Percentiles rank a stretch among this genome's conserved stretches.
phyloP scores from a whole-genome alignment of 2,888 invertebrate species.

The Eutolmus rufibarbis region DNA sequence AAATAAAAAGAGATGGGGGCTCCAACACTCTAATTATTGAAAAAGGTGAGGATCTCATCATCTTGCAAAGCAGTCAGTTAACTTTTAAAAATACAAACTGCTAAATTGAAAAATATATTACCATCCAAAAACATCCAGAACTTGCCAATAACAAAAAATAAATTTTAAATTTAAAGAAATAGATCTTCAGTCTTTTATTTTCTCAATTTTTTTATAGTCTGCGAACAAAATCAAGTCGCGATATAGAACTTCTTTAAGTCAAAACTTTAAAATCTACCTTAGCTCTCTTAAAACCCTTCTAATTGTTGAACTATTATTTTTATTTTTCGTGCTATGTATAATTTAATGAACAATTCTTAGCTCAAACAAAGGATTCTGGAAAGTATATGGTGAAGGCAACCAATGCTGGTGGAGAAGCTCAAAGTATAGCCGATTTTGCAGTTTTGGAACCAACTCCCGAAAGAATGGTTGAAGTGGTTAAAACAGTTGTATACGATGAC shows the following conservation, averaged over 20 bases:
- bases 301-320: too few relatives aligned
- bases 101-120: neutral
- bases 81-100: neutral
- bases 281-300: too few relatives aligned
- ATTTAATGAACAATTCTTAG: neutral
- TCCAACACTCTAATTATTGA: conserved; percentile 74
- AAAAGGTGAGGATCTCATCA: conserved; percentile 66
- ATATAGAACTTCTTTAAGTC: too few relatives aligned
- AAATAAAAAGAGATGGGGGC: conserved; percentile 72
- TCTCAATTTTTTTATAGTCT: too few relatives aligned
- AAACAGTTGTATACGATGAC: conserved; percentile 72
- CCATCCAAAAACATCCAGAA: too few relatives aligned
- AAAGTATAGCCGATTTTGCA: conserved; percentile 79
- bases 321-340: neutral
- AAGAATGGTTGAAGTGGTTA: conserved; percentile 72
- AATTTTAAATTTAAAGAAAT: too few relatives aligned
- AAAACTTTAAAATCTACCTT: too few relatives aligned
- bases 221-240: too few relatives aligned
- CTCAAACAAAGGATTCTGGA: conserved; percentile 73
- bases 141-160: too few relatives aligned
- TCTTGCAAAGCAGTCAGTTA: neutral
- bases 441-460: conserved; percentile 75
- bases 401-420: conserved; percentile 82
- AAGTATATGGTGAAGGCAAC: conserved; percentile 78
- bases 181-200: too few relatives aligned